A percentile compares a stretch with the other conserved stretches of the same genome.
These are phyloP conservation scores for Drosophila tristis DNA, from an alignment of 1,140 invertebrate species.

Conservation along the genomic window DNA sequence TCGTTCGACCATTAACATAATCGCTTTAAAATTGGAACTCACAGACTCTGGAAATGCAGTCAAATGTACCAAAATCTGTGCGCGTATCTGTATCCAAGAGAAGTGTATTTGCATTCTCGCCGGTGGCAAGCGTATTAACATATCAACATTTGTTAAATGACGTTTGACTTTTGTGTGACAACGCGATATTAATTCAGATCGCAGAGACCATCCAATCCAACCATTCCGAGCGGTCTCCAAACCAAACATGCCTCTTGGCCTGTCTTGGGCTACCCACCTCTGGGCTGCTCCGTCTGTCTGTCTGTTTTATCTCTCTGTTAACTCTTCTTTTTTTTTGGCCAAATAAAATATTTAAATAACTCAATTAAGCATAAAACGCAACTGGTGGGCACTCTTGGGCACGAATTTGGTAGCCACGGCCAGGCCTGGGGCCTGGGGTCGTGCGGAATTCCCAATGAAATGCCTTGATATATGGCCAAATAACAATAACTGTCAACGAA, in stretches of 20 bases:
- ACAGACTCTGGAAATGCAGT: conserved; percentile 69
- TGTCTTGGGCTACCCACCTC: conserved; percentile 28
- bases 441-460: conserved; percentile 76
- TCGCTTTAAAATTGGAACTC: conserved; percentile 80
- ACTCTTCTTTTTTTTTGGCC: conserved; percentile 52
- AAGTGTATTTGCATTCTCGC: conserved; percentile 59
- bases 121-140: conserved; percentile 68
- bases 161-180: conserved; percentile 81
- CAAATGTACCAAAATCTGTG: conserved; percentile 31
- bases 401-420: conserved; percentile 40
- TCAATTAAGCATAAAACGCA: conserved; percentile 81
- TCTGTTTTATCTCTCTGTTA: too few species aligned
- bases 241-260: conserved; percentile 11
- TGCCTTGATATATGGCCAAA: conserved; percentile 80
- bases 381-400: conserved; percentile 70
- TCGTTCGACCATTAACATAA: conserved; percentile 67
- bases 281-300: conserved; percentile 6
- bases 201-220: conserved; percentile 17
- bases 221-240: neutral
- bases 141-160: conserved; percentile 83
- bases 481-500: conserved; percentile 77
- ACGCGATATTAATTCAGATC: conserved; percentile 76
- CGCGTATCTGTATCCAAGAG: conserved; percentile 22
- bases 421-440: neutral
- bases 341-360: conserved; percentile 83